phyloP scores from a whole-genome alignment of 2,797 vertebrate species.

The Eurystomus glaucurus region DNA sequence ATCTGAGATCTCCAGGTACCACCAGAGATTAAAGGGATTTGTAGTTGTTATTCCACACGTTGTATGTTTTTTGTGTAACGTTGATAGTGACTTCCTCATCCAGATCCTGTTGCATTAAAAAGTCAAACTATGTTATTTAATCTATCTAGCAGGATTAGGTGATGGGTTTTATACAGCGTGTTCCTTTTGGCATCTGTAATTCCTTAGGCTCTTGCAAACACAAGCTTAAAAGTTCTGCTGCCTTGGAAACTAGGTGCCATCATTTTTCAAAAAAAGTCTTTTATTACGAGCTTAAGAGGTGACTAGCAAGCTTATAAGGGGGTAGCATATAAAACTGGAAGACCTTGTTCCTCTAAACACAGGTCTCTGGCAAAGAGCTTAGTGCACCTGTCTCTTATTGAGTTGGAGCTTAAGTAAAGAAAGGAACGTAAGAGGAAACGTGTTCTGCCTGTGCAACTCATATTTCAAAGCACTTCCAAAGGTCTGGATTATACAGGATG shows the following conservation, averaged over 20 bases:
- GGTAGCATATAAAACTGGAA: neutral
- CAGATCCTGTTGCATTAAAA: slow-evolving; percentile 12
- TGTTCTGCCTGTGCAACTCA: slow-evolving; percentile 21
- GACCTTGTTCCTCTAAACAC: neutral
- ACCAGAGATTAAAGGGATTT: slow-evolving; percentile 46
- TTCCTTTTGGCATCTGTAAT: slow-evolving; percentile 30
- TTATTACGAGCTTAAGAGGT: neutral
- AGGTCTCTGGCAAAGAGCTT: slow-evolving; percentile 45
- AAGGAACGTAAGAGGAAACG: slow-evolving; percentile 3
- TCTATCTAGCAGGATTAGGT: neutral
- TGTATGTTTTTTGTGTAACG: neutral
- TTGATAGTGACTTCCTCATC: neutral
- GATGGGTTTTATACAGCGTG: neutral
- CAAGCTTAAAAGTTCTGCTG: neutral
- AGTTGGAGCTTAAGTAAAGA: slow-evolving; percentile 33
- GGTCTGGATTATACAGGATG: neutral
- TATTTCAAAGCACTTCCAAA: slow-evolving; percentile 48
- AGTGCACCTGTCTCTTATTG: slow-evolving; percentile 58
- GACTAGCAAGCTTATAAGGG: neutral
- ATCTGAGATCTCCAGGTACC: neutral
- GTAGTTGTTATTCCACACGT: neutral
- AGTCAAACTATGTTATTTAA: slow-evolving; percentile 2
- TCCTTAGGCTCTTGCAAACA: slow-evolving; percentile 29
- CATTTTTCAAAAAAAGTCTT: slow-evolving; percentile 12
- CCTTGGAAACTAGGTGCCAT: slow-evolving; percentile 66